Evolutionary conservation across 2,888 invertebrate genomes (phyloP), one percentile per base, ranked within the genome.

Genomic region (Argynnis bischoffii): DNA sequence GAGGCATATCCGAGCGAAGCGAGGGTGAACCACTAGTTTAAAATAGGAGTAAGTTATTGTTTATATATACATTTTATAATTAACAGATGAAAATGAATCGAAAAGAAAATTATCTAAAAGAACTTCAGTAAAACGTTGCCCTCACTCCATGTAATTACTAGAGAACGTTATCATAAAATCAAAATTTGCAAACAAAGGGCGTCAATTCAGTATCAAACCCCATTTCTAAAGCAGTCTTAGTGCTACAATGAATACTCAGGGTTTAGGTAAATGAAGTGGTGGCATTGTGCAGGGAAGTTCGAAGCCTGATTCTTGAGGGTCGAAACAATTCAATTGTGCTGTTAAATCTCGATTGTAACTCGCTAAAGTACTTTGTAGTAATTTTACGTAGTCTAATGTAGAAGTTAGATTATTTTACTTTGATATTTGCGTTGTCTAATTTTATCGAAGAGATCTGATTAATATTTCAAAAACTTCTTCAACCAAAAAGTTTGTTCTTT

Each of bases 271-370:
- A 51, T 41, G 61, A 18, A 51, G 50, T 16, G 60, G 59, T 47
- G 15, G 60, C 31, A 51, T 51, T 51, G 31, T 41, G 18, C 35
- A 11, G 35, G 35, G 51, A 51, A 61, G 61, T 61, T 61, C 18
- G 6, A 15, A 2, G 6, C 50, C n/a, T n/a, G 48, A 5, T 31
- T 51, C 31, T 26, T 21, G 47, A 21, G 21, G 14, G 18, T 41
- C 35, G 51, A 51, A 35, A 61, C 61, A 61, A 61, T 61, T 18
- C 51, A 15, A 53, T 61, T 51, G 51, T 61, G 14, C 50, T 50
- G 16, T 61, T 61, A 16, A 16, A 61, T 61, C 50, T 60, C 31
- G 35, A 61, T 61, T 35, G 16, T 61, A 50, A 61, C 60, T 51
- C 50, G 35, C 15, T 14, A 35, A 60, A 60, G 50, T 61, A 18